phyloP scores from a whole-genome alignment of 1,140 invertebrate genomes.

The Doryteuthis pealeii region DNA sequence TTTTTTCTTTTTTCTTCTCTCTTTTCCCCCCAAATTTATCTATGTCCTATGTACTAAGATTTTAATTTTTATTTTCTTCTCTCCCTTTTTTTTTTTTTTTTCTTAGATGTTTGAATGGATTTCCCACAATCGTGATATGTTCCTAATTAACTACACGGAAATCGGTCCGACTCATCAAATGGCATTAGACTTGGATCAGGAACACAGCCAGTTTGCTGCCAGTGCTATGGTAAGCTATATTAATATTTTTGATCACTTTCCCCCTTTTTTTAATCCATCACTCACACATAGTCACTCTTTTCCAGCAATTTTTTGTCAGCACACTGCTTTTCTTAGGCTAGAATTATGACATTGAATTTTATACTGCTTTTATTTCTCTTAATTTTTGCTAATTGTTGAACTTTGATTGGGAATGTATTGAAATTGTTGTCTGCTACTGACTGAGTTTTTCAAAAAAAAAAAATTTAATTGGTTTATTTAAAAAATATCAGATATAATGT shows the following conservation, averaged over 20 bases:
- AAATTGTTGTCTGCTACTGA: no score
- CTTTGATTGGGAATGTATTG: neutral
- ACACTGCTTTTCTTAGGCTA: slow-evolving; percentile 6
- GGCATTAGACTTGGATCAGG: slow-evolving; percentile 89
- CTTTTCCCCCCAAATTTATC: no score
- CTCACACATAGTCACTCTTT: neutral
- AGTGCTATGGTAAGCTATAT: slow-evolving; percentile 75
- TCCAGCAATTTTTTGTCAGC: slow-evolving; percentile 4
- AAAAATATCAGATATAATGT: no score
- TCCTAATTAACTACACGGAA: slow-evolving; percentile 93
- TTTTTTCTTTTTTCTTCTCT: no score
- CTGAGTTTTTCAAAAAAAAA: no score
- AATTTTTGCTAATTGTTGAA: neutral
- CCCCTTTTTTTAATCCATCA: slow-evolving; percentile 7
- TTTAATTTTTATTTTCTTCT: no score
- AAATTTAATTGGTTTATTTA: no score
- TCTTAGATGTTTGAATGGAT: slow-evolving; percentile 97
- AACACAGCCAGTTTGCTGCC: slow-evolving; percentile 93
- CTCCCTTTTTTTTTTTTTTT: slow-evolving; percentile 56
- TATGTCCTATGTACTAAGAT: no score
- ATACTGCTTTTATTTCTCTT: neutral
- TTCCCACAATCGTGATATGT: slow-evolving; percentile 88
- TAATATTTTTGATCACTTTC: neutral
- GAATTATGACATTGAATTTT: neutral
- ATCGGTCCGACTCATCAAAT: slow-evolving; percentile 91